A percentile compares a stretch with the other conserved stretches of the same genome.
phyloP scores from a whole-genome alignment of 1,140 invertebrate species.

The Atta cephalotes region DNA sequence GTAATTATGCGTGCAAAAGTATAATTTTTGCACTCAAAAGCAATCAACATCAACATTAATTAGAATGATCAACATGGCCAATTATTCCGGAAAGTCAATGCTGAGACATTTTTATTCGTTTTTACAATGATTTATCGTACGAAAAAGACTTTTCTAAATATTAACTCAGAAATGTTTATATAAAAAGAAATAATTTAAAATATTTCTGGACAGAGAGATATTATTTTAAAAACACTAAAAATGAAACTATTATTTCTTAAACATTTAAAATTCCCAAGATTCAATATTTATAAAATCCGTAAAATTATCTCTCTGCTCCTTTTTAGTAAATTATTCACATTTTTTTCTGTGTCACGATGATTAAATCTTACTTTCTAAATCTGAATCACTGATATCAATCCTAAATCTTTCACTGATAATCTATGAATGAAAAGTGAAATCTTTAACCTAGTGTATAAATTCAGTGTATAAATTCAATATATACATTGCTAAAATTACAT shows the following conservation, averaged over 20 bases:
- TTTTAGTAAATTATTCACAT: neutral
- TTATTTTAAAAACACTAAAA: slow-evolving; percentile 1
- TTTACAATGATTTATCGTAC: neutral
- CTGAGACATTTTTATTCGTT: neutral
- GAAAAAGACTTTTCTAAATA: neutral
- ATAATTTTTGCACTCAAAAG: slow-evolving; percentile 15
- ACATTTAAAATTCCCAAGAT: neutral
- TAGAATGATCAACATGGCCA: neutral
- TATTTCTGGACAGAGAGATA: neutral
- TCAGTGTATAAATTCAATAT: too few species aligned
- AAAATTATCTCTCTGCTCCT: neutral
- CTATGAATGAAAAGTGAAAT: too few species aligned
- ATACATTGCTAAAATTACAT: too few species aligned
- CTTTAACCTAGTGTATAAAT: too few species aligned
- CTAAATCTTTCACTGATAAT: too few species aligned
- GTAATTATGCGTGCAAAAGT: slow-evolving; percentile 3
- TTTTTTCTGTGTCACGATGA: neutral
- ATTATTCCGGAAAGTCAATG: neutral
- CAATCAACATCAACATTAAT: neutral
- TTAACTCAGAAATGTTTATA: neutral
- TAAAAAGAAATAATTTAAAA: neutral
- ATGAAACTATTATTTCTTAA: slow-evolving; percentile 1
- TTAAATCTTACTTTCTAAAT: neutral
- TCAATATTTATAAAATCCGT: neutral
- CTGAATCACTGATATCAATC: too few species aligned